A percentile compares a stretch with the other conserved stretches of the same genome.
Conservation (phyloP, 37 sponge, comb jelly and placozoan species). For the Spongilla lacustris region DNA sequence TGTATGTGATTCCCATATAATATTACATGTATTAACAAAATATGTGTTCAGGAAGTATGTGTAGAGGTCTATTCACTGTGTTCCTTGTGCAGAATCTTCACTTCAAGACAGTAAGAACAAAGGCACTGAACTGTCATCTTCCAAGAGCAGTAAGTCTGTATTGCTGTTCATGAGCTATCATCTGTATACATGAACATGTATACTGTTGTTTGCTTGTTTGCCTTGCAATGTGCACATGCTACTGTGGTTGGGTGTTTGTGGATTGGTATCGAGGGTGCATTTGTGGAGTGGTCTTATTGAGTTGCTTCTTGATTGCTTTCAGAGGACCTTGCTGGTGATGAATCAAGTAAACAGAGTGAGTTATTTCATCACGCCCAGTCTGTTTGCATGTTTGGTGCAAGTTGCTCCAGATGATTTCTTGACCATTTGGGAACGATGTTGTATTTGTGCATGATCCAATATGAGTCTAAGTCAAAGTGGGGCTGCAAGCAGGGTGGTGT, state of each 20-base stretch:
- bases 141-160: neutral
- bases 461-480: too few species aligned
- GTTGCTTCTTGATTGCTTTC: neutral
- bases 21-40: too few species aligned
- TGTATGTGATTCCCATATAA: too few species aligned
- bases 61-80: neutral
- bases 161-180: neutral
- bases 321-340: neutral
- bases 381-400: neutral
- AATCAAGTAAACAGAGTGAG: neutral
- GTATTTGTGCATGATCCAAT: too few species aligned
- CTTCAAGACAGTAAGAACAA: neutral
- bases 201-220: too few species aligned
- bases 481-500: too few species aligned
- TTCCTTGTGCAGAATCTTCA: neutral
- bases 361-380: neutral
- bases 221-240: neutral
- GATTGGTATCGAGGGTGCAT: neutral
- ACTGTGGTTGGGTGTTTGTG: neutral
- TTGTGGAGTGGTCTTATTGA: neutral
- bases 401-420: too few species aligned
- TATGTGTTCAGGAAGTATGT: neutral
- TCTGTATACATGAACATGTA: too few species aligned
- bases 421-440: neutral
- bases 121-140: neutral